These are phyloP conservation scores for Noctua janthina DNA, from an alignment of 2,888 invertebrate species.

Conservation along the genomic window DNA sequence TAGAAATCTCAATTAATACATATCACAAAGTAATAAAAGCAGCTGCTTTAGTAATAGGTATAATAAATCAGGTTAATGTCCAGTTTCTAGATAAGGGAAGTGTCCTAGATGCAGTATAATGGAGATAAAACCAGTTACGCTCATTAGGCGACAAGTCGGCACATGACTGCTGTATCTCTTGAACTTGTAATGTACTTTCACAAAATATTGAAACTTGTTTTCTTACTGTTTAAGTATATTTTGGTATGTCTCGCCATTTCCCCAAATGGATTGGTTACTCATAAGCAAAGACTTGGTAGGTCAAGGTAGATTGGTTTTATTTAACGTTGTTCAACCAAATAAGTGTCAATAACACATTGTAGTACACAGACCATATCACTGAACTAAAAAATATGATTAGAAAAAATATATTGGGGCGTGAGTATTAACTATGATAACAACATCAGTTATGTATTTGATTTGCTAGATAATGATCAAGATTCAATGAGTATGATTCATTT, in stretches of 20 bases:
- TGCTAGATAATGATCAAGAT: constrained; percentile 11
- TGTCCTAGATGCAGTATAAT: constrained; percentile 66
- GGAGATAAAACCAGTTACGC: constrained; percentile 73
- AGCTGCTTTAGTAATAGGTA: not conserved
- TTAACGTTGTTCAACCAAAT: constrained; percentile 15
- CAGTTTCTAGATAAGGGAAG: constrained; percentile 66
- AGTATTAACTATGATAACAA: constrained; percentile 14
- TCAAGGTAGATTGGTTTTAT: constrained; percentile 57
- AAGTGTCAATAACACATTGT: constrained; percentile 23
- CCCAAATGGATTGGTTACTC: constrained; percentile 20
- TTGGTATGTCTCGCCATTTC: constrained; percentile 3
- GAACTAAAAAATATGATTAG: constrained; percentile 2
- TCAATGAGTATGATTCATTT: not conserved
- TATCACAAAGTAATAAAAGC: not conserved
- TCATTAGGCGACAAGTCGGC: constrained; percentile 68
- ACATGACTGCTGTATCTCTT: constrained; percentile 57
- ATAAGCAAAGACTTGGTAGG: constrained; percentile 40
- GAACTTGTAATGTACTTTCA: constrained; percentile 67
- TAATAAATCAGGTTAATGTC: constrained; percentile 52
- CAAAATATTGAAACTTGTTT: constrained; percentile 57
- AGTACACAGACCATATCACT: constrained; percentile 26
- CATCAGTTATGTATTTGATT: constrained; percentile 8
- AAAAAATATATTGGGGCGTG: constrained; percentile 6
- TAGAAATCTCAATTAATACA: not conserved
- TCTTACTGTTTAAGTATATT: constrained; percentile 1